Evolutionary conservation across 1,140 invertebrate genomes (phyloP).

Genomic region (Drosophila nigrodunni): DNA sequence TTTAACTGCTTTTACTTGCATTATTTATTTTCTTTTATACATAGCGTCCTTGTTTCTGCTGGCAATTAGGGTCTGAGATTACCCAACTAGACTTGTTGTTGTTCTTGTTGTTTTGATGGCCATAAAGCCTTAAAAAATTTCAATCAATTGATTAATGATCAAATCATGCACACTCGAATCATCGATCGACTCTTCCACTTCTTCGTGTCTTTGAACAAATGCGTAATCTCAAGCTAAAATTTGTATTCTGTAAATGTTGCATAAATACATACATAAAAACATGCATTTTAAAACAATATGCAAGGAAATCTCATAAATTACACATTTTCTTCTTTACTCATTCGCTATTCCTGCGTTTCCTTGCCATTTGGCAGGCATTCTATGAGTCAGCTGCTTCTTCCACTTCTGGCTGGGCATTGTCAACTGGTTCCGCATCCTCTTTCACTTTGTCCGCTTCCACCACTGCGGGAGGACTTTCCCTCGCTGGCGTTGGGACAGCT

Average conservation of each 20-base stretch:
- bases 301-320: slow-evolving; percentile 42
- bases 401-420: slow-evolving; percentile 23
- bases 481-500: slow-evolving; percentile 19
- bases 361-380: slow-evolving; percentile 7
- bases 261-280: slow-evolving; percentile 28
- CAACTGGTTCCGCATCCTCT: slow-evolving; percentile 20
- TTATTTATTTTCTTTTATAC: slow-evolving; percentile 15
- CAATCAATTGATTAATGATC: slow-evolving; percentile 29
- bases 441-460: slow-evolving; percentile 7
- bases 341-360: background rate
- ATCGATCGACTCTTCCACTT: too few relatives aligned
- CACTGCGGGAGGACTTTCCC: slow-evolving; percentile 4
- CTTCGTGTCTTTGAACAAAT: slow-evolving; percentile 30
- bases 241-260: slow-evolving; percentile 28
- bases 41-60: slow-evolving; percentile 12
- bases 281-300: slow-evolving; percentile 25
- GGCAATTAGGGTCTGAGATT: slow-evolving; percentile 4
- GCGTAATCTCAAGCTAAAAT: slow-evolving; percentile 50
- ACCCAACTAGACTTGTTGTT: slow-evolving; percentile 1
- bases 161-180: slow-evolving; percentile 31
- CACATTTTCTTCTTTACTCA: slow-evolving; percentile 32
- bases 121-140: slow-evolving; percentile 24
- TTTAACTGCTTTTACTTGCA: slow-evolving; percentile 33
- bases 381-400: slow-evolving; percentile 44
- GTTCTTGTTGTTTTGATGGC: slow-evolving; percentile 6